Evolutionary conservation across 2,888 invertebrate genomes (phyloP).

Genomic region (Cerceris ruficornis): DNA sequence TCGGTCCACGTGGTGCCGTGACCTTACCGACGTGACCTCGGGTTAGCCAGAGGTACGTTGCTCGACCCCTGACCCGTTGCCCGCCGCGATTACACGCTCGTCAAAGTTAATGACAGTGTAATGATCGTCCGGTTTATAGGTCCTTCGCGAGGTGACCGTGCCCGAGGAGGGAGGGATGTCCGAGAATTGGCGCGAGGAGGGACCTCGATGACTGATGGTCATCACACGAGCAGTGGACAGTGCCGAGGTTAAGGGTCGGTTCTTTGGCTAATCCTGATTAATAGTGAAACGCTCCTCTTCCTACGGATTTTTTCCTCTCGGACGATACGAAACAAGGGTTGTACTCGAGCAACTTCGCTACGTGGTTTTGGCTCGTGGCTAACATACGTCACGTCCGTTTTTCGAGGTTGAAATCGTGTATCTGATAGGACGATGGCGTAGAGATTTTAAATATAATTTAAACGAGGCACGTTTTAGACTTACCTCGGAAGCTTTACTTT

Average conservation of each 20-base stretch:
- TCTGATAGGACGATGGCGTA: background rate
- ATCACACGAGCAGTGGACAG: constrained; percentile 72
- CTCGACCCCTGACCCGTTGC: constrained; percentile 61
- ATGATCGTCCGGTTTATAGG: constrained; percentile 73
- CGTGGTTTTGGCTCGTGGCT: constrained; percentile 48
- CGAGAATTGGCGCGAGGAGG: constrained; percentile 31
- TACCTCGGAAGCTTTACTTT: too few species aligned
- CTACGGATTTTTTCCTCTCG: constrained; percentile 48
- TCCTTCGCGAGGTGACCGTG: constrained; percentile 52
- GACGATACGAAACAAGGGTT: constrained; percentile 39
- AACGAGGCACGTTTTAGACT: too few species aligned
- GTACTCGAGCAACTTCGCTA: constrained; percentile 36
- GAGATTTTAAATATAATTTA: too few species aligned
- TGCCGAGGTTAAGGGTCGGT: constrained; percentile 65
- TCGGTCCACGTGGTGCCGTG: constrained; percentile 56
- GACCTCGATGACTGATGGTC: constrained; percentile 74
- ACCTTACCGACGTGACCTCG: constrained; percentile 59
- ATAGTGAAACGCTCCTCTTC: constrained; percentile 68
- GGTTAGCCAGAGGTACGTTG: constrained; percentile 57
- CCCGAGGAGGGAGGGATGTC: constrained; percentile 34
- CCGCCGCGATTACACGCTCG: constrained; percentile 74
- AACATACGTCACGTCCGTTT: constrained; percentile 14
- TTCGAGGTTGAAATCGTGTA: background rate
- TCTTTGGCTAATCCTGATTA: constrained; percentile 78
- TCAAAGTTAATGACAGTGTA: constrained; percentile 78